Percentiles rank a stretch among this genome's conserved stretches.
These are phyloP conservation scores for Lycaon pictus DNA, from an alignment of 2,113 vertebrate species.

Conservation along the genomic window DNA sequence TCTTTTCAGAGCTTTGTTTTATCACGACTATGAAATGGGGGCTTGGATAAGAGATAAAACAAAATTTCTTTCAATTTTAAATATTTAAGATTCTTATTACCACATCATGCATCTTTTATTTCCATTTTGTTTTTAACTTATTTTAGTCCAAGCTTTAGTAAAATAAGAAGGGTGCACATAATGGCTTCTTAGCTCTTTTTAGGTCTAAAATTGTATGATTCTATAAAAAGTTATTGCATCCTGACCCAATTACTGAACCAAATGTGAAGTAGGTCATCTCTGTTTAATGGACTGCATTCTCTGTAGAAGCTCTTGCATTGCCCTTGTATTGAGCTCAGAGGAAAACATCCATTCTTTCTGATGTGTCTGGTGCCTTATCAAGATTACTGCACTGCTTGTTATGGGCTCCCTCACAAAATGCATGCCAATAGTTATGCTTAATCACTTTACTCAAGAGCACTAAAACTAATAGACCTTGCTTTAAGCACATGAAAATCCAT, in stretches of 20 bases:
- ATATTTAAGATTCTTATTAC: neutral
- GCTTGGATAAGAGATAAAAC: neutral
- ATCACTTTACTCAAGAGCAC: slow-evolving; percentile 64
- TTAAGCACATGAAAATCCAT: slow-evolving; percentile 53
- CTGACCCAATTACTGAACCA: slow-evolving; percentile 63
- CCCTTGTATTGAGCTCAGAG: slow-evolving; percentile 48
- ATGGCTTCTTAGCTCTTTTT: neutral
- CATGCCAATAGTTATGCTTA: slow-evolving; percentile 59
- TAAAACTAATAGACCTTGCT: slow-evolving; percentile 71
- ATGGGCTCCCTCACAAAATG: slow-evolving; percentile 41
- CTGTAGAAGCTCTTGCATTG: neutral
- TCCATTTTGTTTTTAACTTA: neutral
- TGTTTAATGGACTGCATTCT: slow-evolving; percentile 63
- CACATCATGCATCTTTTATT: neutral
- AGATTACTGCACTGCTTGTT: slow-evolving; percentile 35
- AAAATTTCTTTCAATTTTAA: neutral
- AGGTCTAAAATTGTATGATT: slow-evolving; percentile 5
- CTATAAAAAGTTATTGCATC: slow-evolving; percentile 15
- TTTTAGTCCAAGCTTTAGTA: neutral
- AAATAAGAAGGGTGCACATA: neutral
- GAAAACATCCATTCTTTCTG: slow-evolving; percentile 41
- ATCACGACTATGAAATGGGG: neutral
- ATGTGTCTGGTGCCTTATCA: neutral
- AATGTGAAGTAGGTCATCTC: slow-evolving; percentile 55
- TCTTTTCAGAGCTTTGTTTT: neutral